Evolutionary conservation across 2,113 vertebrate genomes (phyloP).

Genomic region (Acinonyx jubatus): DNA sequence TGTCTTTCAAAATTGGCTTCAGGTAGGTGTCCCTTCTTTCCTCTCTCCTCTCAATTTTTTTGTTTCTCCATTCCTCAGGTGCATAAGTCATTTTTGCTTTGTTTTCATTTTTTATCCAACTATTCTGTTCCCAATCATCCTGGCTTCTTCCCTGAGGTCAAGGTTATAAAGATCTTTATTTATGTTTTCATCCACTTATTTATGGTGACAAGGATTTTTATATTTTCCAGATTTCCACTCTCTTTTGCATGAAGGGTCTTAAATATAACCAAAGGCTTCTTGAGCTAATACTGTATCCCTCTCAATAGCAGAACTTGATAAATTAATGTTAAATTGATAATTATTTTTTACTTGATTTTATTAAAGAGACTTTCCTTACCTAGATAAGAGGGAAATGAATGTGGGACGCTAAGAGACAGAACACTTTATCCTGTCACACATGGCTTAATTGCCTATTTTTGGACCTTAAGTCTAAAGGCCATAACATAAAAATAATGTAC

Average conservation of each 20-base stretch:
- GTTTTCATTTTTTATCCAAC: neutral
- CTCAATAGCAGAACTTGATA: neutral
- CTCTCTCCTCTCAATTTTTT: neutral
- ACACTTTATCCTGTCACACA: neutral
- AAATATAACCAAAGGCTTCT: neutral
- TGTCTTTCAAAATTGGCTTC: neutral
- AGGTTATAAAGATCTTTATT: neutral
- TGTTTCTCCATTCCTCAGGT: neutral
- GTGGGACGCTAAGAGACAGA: neutral
- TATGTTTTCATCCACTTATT: neutral
- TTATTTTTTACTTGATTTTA: neutral
- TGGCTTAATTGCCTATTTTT: neutral
- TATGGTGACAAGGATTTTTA: neutral
- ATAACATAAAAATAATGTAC: neutral
- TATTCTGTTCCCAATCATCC: neutral
- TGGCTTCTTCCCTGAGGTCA: neutral
- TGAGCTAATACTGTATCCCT: neutral
- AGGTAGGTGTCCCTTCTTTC: neutral
- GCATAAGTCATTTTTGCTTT: neutral
- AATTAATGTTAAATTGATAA: neutral
- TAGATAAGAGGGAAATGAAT: neutral
- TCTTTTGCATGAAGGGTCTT: neutral
- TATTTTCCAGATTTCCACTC: neutral
- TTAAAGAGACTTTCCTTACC: neutral
- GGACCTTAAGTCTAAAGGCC: constrained; percentile 8